Evolutionary conservation across 2,113 vertebrate species (phyloP).

Genomic region (Ifrita kowaldi): DNA sequence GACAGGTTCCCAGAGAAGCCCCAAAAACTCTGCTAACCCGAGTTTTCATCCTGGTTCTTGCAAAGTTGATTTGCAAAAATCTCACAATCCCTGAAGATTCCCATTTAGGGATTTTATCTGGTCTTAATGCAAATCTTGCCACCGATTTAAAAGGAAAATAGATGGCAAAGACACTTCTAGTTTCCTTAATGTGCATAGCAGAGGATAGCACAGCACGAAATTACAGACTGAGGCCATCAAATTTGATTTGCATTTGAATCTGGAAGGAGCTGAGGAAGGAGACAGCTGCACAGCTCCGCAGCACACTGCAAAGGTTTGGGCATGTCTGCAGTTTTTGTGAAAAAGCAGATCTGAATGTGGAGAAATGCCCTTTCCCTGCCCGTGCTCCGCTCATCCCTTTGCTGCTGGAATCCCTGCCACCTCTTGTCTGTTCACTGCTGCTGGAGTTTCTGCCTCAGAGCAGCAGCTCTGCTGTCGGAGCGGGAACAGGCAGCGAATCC

Average conservation of each 20-base stretch:
- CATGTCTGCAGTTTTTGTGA: neutral
- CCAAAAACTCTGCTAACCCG: neutral
- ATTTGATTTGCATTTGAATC: conserved; percentile 52
- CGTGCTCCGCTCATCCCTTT: neutral
- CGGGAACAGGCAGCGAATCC: neutral
- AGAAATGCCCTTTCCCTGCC: conserved; percentile 18
- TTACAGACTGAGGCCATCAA: conserved; percentile 45
- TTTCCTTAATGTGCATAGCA: neutral
- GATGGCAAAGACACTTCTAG: neutral
- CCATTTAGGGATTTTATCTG: neutral
- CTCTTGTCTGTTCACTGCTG: neutral
- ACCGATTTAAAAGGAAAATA: conserved; percentile 8
- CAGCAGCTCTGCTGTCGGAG: conserved; percentile 16
- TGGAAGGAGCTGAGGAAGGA: conserved; percentile 42
- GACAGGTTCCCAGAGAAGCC: neutral
- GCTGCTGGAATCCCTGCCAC: conserved; percentile 7
- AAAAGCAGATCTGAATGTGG: neutral
- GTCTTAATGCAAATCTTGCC: neutral
- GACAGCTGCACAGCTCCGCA: conserved; percentile 23
- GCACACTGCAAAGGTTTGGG: neutral
- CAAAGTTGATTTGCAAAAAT: neutral
- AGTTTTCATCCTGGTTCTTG: neutral
- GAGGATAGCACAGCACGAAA: conserved; percentile 12
- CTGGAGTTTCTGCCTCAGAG: neutral
- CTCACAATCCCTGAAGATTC: neutral